Conservation (phyloP, 1,140 invertebrate species). For the Cydia splendana region DNA sequence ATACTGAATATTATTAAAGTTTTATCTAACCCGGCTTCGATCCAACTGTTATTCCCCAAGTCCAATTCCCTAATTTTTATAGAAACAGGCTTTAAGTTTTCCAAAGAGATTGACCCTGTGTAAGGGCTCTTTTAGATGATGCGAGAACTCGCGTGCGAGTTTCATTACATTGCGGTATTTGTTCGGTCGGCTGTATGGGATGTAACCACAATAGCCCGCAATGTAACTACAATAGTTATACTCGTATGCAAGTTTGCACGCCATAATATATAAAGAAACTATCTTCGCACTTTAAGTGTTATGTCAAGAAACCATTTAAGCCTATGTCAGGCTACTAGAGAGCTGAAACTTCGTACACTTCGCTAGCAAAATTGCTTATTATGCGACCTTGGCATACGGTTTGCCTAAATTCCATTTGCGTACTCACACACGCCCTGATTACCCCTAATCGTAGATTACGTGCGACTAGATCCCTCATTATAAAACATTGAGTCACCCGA, state of each 20-base stretch:
- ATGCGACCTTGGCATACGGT: neutral
- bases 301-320: neutral
- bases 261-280: too few species aligned
- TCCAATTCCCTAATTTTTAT: neutral
- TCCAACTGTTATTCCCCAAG: neutral
- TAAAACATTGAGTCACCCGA: too few species aligned
- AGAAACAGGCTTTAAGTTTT: neutral
- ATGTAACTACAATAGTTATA: too few species aligned
- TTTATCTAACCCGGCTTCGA: neutral
- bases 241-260: too few species aligned
- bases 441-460: neutral
- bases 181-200: too few species aligned
- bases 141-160: too few species aligned
- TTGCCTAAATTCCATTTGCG: neutral
- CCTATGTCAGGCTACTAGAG: neutral
- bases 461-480: neutral
- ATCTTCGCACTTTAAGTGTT: too few species aligned
- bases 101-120: neutral
- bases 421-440: constrained; percentile 1
- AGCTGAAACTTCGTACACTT: neutral
- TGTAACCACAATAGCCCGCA: too few species aligned
- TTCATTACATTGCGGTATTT: too few species aligned
- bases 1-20: neutral
- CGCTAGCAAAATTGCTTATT: neutral
- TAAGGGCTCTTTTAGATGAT: too few species aligned